Evolutionary conservation across 2,888 invertebrate species (phyloP), one percentile per base, ranked within the genome.

Genomic region (Meta bourneti): DNA sequence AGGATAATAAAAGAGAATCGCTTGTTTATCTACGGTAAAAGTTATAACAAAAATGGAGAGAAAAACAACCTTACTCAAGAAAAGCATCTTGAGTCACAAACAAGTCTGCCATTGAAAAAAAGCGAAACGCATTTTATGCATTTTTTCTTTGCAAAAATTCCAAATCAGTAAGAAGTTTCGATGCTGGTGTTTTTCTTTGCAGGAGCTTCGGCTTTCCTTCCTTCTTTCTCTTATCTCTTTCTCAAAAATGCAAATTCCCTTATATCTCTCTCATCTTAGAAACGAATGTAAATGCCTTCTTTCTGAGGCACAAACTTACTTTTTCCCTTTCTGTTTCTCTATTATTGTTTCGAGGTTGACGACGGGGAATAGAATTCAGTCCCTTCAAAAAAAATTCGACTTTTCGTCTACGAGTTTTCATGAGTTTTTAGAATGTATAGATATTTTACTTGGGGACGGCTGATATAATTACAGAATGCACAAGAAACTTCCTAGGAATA

Each of bases 201-300:
- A 61, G 78, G 34, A 52, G 84, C 51, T 78, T 48, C 16, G 4
- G 6, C n/a, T 69, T 48, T 78, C 49, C 49, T 51, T 83, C 52
- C 75, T 70, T 78, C 8, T 81, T 16, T 79, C 79, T 48, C 48
- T 51, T 69, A 16, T 71, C 82, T 70, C 48, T 70, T 84, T 75
- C 84, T 74, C 34, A 61, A 88, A 80, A 88, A 91, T 91, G 87
- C 87, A 91, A 91, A 91, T 91, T 91, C 79, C 34, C 82, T 91
- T 91, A 91, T 87, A 91, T 91, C 84, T 81, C 71, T 77, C 83
- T 88, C 82, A 83, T 88, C 82, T 61, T 51, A 54, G 72, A 34
- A 82, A 83, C 87, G 87, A 88, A 91, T 81, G 80, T 86, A 91
- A 87, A 87, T 83, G 87, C 83, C 87, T 91, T 88, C 78, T 77